Percentiles rank a stretch among this genome's conserved stretches.
These are phyloP conservation scores for Pseudococcus jackbeardsleyi DNA, from an alignment of 2,888 invertebrate genomes.

Conservation along the genomic window DNA sequence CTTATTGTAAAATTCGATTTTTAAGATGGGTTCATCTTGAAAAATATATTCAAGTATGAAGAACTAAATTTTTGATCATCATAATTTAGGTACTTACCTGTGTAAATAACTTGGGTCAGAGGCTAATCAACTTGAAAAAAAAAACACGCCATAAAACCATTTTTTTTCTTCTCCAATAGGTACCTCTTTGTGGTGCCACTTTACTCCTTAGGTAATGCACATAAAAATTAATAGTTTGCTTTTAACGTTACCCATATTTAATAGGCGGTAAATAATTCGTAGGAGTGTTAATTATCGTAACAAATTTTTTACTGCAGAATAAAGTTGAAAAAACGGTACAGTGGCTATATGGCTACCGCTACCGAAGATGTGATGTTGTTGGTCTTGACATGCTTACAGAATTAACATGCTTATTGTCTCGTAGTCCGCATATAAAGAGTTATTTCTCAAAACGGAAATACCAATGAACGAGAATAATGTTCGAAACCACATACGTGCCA, in stretches of 20 bases:
- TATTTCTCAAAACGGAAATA: slow-evolving; percentile 55
- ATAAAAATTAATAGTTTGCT: not conserved
- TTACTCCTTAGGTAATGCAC: not conserved
- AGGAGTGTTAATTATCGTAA: slow-evolving; percentile 13
- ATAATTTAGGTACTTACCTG: too few relatives aligned
- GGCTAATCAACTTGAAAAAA: too few relatives aligned
- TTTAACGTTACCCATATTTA: not conserved
- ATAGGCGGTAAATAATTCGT: not conserved
- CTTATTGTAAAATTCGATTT: too few relatives aligned
- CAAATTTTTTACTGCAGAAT: not conserved
- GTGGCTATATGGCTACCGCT: not conserved
- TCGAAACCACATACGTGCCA: slow-evolving; percentile 14
- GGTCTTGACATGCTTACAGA: slow-evolving; percentile 49
- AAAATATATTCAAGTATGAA: too few relatives aligned
- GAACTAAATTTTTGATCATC: too few relatives aligned
- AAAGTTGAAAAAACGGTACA: not conserved
- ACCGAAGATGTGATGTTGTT: slow-evolving; percentile 26
- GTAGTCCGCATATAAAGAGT: not conserved
- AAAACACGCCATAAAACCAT: too few relatives aligned
- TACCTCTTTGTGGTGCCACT: not conserved
- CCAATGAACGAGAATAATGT: slow-evolving; percentile 47
- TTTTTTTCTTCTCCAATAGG: too few relatives aligned
- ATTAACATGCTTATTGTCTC: slow-evolving; percentile 52
- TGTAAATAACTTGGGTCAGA: too few relatives aligned
- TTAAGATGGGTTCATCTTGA: too few relatives aligned